Percentiles rank a stretch among this genome's conserved stretches.
phyloP scores from a whole-genome alignment of 2,797 vertebrate species.

The Varecia variegata region DNA sequence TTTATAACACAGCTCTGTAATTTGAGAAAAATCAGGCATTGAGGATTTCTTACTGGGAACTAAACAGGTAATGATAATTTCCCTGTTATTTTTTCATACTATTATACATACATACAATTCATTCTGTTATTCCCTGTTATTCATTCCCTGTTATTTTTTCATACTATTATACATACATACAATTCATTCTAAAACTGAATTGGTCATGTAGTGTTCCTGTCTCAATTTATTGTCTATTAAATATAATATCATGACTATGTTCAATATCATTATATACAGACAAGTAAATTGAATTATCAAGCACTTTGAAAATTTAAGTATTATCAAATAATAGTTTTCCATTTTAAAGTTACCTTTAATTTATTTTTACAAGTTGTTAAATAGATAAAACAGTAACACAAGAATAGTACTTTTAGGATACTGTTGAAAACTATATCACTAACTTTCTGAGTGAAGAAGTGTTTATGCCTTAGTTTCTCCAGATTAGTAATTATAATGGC shows the following conservation, averaged over 20 bases:
- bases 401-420: background rate
- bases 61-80: conserved; percentile 23
- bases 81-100: background rate
- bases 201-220: background rate
- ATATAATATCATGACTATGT: conserved; percentile 31
- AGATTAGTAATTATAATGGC: background rate
- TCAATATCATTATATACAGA: background rate
- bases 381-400: background rate
- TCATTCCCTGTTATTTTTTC: no score
- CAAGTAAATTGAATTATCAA: conserved; percentile 15
- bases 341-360: background rate
- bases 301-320: background rate
- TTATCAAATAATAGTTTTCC: conserved; percentile 35
- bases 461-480: background rate
- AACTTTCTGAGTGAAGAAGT: background rate
- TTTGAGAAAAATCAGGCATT: background rate
- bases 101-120: no score
- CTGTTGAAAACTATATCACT: background rate
- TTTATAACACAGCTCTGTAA: background rate
- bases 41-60: background rate
- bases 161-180: no score
- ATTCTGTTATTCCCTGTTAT: no score
- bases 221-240: conserved; percentile 39
- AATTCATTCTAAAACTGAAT: conserved; percentile 47
- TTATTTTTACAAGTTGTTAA: background rate